Conservation (phyloP, 2,113 vertebrate genomes). For the Myrmecophaga tridactyla region DNA sequence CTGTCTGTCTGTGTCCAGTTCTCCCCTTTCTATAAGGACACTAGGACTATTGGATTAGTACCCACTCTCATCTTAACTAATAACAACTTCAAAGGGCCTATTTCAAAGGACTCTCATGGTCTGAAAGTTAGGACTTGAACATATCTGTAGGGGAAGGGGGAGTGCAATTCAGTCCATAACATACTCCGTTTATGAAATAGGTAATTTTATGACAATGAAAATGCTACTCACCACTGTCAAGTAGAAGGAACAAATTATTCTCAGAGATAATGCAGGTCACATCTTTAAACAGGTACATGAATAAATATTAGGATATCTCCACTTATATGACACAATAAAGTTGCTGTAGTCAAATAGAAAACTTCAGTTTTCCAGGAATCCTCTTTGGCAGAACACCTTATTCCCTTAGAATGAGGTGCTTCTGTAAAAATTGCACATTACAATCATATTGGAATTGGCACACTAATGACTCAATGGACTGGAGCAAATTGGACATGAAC, state of each 20-base stretch:
- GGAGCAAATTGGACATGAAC: constrained; percentile 51
- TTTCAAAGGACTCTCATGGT: too few relatives aligned
- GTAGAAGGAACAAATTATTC: neutral
- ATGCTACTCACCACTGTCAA: neutral
- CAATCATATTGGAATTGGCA: neutral
- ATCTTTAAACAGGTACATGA: neutral
- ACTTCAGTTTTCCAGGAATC: neutral
- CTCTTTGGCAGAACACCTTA: neutral
- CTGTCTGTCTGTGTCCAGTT: too few relatives aligned
- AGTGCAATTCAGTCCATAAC: too few relatives aligned
- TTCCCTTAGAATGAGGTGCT: neutral
- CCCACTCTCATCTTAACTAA: too few relatives aligned
- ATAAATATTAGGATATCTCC: neutral
- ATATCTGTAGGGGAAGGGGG: too few relatives aligned
- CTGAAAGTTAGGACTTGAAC: too few relatives aligned
- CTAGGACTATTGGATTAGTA: too few relatives aligned
- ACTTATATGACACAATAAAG: neutral
- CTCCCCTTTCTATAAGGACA: too few relatives aligned
- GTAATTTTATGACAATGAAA: neutral
- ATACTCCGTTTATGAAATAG: neutral
- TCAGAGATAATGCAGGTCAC: neutral
- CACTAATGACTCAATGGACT: constrained; percentile 56
- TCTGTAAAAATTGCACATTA: neutral
- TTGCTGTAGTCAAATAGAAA: neutral
- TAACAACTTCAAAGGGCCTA: too few relatives aligned